Conservation (phyloP, 2,888 invertebrate species). For the Biston betularia region DNA sequence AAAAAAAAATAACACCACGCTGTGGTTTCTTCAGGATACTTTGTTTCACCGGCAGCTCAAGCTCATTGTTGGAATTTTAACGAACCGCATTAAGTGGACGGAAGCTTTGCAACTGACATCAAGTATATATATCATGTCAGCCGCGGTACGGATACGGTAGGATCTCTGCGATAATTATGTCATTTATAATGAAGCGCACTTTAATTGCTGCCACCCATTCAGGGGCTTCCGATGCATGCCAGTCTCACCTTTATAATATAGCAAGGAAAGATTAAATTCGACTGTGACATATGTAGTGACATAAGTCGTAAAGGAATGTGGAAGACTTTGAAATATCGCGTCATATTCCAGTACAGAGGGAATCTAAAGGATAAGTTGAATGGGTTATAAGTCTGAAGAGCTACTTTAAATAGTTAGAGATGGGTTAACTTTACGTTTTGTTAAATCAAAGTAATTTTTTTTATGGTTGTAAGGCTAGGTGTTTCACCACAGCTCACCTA, state of each 20-base stretch:
- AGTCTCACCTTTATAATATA: slow-evolving; percentile 30
- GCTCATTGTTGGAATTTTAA: too few relatives aligned
- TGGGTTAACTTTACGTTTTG: too few relatives aligned
- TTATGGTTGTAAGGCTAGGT: too few relatives aligned
- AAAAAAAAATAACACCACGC: too few relatives aligned
- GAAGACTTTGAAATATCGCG: slow-evolving; percentile 13
- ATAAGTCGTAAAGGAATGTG: slow-evolving; percentile 4
- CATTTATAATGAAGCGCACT: slow-evolving; percentile 56
- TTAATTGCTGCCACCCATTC: slow-evolving; percentile 55
- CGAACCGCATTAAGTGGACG: too few relatives aligned
- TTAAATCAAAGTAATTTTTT: too few relatives aligned
- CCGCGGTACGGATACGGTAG: slow-evolving; percentile 32
- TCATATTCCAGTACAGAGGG: slow-evolving; percentile 13
- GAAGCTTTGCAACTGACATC: not conserved
- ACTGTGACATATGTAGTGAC: not conserved
- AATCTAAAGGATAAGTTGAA: slow-evolving; percentile 2
- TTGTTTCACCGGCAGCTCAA: too few relatives aligned
- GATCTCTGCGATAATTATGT: slow-evolving; percentile 56
- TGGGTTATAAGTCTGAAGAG: not conserved
- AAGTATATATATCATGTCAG: not conserved
- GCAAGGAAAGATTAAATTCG: slow-evolving; percentile 21
- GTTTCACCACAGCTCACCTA: too few relatives aligned
- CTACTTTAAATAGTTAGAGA: too few relatives aligned
- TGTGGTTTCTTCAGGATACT: too few relatives aligned
- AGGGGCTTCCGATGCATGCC: slow-evolving; percentile 33